Base-by-base conservation (phyloP, 2,113 vertebrate genomes). In the Pithys albifrons region DNA sequence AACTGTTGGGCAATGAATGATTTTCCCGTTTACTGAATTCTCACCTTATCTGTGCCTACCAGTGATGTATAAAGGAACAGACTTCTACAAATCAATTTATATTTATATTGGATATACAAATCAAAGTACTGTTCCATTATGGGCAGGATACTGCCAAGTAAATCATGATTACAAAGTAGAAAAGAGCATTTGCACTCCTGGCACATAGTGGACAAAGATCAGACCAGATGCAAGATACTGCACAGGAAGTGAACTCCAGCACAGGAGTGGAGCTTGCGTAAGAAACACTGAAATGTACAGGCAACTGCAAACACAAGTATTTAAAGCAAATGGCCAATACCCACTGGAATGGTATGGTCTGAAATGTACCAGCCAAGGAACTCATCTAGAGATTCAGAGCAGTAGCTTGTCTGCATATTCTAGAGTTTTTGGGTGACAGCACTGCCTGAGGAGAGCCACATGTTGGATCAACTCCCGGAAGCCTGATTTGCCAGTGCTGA, bases 391-490 rank as follows among this genome's bases (percentile, higher is more conserved):
- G 17, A 65, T 41, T 19, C 12, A 0, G 35, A 86, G 52, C 88
- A 77, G 78, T 18, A 74, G 52, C 33, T 33, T 62, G 37, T 41
- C 85, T 67, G 46, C 41, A 16, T 45, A 54, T 27, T 45, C 51
- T 24, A 43, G 65, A 88, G 54, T 29, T 71, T 66, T 45, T 19
- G 70, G 55, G 73, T 16, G 39, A 76, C 41, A 71, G 51, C 45
- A 46, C 25, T 76, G 73, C 77, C 85, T 59, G 66, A 88, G 58
- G 62, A 75, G 35, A 90, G 88, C 71, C 82, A 83, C 0, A 0
- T 7, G 15, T 51, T 48, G 67, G 64, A 74, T 13, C 0, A 0
- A 13, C 59, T 74, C 85, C 58, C 1, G 0, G 61, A 28, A 89
- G 57, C 15, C 73, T 24, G 57, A 76, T 55, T 4, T 64, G 48